Base-by-base conservation (phyloP, 2,797 vertebrate species). In the Poecilia wingei region DNA sequence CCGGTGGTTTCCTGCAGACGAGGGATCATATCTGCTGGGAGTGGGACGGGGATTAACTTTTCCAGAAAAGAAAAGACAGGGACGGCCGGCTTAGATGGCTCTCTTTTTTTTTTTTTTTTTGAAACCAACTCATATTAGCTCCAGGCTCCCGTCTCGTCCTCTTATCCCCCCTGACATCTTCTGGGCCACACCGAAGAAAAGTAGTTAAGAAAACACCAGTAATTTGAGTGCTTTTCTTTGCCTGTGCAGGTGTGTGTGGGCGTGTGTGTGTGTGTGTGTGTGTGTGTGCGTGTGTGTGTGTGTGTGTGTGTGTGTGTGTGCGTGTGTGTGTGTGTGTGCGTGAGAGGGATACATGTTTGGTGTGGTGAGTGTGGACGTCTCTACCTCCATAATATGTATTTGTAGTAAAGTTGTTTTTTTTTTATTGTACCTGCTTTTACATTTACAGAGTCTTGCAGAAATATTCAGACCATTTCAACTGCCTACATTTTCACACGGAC, bases 21-120 rank as follows among this genome's bases (percentile, higher is more conserved):
- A 55, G 78, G 90, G 89, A 92, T 94, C 90, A 92, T 90, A 91
- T 94, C 89, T 91, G 87, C 86, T 28, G 84, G 88, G 86, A 86
- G 87, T 84, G 73, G 84, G 82, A 86, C 33, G 66, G 82, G 94
- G 92, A 95, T 91, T 93, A 93, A 94, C 94, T 93, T 91, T 89
- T 91, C 61, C 72, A 77, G 92, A 69, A 68, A 95, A 91, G 90
- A 93, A 94, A 94, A 95, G 91, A 92, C 91, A 88, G 80, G 80
- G 86, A 89, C 93, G 93, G 88, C 90, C 89, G 94, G 93, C 88
- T 91, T 91, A 93, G 91, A 91, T 93, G 93, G 91, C 90, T 95
- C 90, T 80, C 5, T 47, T 18, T 47, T 13, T 13, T 6, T 5
- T 49, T 20, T 51, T 51, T 75, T 89, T 83, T 85, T 88, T 94